Evolutionary conservation across 2,888 invertebrate species (phyloP).

Genomic region (Camptogramma bilineatum): DNA sequence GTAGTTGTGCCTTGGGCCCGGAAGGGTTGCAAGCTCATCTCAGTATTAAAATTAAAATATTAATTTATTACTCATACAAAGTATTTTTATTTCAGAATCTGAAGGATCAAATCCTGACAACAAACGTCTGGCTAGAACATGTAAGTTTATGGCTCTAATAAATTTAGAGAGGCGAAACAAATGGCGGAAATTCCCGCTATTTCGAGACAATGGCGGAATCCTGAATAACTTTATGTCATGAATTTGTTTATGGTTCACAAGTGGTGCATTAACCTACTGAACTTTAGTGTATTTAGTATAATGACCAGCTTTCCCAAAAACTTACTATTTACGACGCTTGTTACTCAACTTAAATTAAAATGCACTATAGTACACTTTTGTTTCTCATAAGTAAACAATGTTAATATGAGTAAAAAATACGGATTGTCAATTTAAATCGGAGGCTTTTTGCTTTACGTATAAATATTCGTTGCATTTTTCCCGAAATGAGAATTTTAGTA

Average conservation of each 20-base stretch:
- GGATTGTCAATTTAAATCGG: background rate
- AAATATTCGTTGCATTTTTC: no score
- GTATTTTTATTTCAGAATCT: slow-evolving; percentile 89
- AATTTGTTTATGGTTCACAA: slow-evolving; percentile 17
- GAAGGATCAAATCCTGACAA: slow-evolving; percentile 97
- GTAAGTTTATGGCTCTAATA: slow-evolving; percentile 85
- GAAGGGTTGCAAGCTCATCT: no score
- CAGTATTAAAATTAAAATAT: no score
- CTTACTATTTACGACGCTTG: background rate
- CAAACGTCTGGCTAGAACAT: slow-evolving; percentile 97
- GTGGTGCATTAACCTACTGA: slow-evolving; percentile 8
- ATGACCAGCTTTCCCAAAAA: background rate
- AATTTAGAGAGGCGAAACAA: slow-evolving; percentile 31
- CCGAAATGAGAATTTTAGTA: no score
- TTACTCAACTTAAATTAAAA: background rate
- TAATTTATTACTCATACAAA: background rate
- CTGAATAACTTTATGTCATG: slow-evolving; percentile 39
- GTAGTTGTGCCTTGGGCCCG: no score
- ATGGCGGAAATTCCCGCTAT: slow-evolving; percentile 23
- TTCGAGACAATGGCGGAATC: slow-evolving; percentile 28
- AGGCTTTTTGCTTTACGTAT: no score
- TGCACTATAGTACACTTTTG: background rate
- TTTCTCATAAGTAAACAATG: background rate
- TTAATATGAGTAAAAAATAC: no score
- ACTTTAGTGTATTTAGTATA: slow-evolving; percentile 1